Conservation (phyloP, 2,888 invertebrate genomes). For the Gari tellinella region DNA sequence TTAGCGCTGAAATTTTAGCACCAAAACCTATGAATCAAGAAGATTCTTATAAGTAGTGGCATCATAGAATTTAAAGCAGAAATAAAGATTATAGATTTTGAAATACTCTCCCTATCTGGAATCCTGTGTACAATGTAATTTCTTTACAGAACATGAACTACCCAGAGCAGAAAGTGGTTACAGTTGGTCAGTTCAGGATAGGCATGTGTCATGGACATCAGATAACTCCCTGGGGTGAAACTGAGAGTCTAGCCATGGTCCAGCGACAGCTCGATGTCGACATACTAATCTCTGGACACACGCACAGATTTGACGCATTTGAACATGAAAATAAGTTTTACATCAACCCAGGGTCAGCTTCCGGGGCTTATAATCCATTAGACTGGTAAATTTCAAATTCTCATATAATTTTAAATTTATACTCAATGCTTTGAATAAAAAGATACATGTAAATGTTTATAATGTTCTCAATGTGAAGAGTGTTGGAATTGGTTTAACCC, state of each 20-base stretch:
- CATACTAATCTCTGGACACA: constrained; percentile 99
- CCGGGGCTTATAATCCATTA: constrained; percentile 97
- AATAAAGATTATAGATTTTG: too few species aligned
- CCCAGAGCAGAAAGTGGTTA: constrained; percentile 99
- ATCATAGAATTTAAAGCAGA: too few species aligned
- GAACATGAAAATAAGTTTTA: constrained; percentile 99
- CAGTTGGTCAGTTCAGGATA: constrained; percentile 99
- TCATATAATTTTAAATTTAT: neutral
- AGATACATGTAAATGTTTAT: too few species aligned
- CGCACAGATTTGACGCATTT: constrained; percentile 98
- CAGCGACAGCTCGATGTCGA: constrained; percentile 99
- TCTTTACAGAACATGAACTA: constrained; percentile 89
- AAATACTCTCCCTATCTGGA: too few species aligned
- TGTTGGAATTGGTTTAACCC: too few species aligned
- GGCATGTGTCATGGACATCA: constrained; percentile 99
- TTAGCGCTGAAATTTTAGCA: too few species aligned
- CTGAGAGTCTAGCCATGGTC: constrained; percentile 95
- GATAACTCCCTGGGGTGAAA: constrained; percentile 92
- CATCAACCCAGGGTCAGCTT: constrained; percentile 99
- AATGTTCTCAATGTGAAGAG: neutral
- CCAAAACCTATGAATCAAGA: too few species aligned
- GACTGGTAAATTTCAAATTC: constrained; percentile 89
- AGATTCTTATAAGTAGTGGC: too few species aligned
- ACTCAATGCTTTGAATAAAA: too few species aligned
- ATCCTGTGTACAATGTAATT: too few species aligned